Evolutionary conservation across 2,797 vertebrate species (phyloP).

Genomic region (Huso huso): DNA sequence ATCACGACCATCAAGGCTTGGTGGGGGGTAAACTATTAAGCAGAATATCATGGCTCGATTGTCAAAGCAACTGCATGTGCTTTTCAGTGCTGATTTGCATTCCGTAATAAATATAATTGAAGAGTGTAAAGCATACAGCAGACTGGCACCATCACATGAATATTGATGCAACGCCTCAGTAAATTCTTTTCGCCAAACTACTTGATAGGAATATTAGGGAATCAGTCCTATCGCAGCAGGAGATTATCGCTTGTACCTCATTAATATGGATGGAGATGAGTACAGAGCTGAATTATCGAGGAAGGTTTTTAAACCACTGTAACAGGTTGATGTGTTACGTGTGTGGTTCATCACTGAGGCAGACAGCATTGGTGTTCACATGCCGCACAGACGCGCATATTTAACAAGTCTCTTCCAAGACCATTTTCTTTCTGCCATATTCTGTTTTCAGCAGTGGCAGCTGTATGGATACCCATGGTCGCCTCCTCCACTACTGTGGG

Average conservation of each 20-base stretch:
- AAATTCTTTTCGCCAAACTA: constrained; percentile 19
- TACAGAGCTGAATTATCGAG: constrained; percentile 39
- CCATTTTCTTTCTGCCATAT: too few species aligned
- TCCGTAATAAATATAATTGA: constrained; percentile 17
- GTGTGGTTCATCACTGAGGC: too few species aligned
- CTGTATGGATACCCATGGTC: too few species aligned
- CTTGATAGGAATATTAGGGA: constrained; percentile 21
- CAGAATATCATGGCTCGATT: constrained; percentile 7
- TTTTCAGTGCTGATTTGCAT: constrained; percentile 10
- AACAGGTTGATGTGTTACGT: too few species aligned
- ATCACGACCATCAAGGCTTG: background rate
- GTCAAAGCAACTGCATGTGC: background rate
- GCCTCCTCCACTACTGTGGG: too few species aligned
- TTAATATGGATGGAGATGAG: constrained; percentile 53
- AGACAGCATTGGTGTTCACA: too few species aligned
- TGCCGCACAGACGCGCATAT: too few species aligned
- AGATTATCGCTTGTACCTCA: constrained; percentile 27
- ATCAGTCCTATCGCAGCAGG: constrained; percentile 36
- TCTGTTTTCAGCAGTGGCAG: too few species aligned
- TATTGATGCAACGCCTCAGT: constrained; percentile 14
- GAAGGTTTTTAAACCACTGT: constrained; percentile 53
- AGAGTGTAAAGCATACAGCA: background rate
- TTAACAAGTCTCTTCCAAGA: too few species aligned
- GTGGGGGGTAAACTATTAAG: constrained; percentile 5
- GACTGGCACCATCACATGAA: constrained; percentile 5